Conservation (phyloP, 2,888 invertebrate species). For the Nymphalis urticae region DNA sequence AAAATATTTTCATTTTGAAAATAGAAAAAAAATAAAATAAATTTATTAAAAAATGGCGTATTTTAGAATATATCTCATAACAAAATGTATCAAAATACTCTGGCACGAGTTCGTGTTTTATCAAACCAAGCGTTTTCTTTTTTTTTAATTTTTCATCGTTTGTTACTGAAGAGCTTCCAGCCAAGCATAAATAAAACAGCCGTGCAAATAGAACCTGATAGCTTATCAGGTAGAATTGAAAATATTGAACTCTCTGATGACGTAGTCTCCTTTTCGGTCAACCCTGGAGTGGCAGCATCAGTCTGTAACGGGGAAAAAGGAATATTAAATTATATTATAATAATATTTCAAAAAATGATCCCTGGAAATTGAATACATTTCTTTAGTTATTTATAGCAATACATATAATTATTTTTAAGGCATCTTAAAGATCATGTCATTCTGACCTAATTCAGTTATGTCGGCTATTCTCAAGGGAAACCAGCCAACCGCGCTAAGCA, state of each 20-base stretch:
- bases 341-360: neutral
- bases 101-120: neutral
- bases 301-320: constrained; percentile 59
- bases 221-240: constrained; percentile 79
- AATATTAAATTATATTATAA: neutral
- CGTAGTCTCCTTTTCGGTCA: constrained; percentile 44
- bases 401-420: too few species aligned
- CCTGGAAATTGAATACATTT: too few species aligned
- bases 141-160: constrained; percentile 70
- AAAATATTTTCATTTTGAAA: too few species aligned
- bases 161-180: constrained; percentile 82
- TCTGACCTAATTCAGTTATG: too few species aligned
- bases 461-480: too few species aligned
- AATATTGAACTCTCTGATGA: constrained; percentile 73
- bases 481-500: too few species aligned
- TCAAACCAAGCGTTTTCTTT: constrained; percentile 8
- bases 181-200: constrained; percentile 84
- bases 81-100: constrained; percentile 12
- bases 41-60: neutral
- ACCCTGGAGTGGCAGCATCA: constrained; percentile 54
- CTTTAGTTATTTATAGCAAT: too few species aligned
- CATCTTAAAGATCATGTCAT: too few species aligned
- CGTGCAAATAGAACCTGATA: constrained; percentile 82
- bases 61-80: constrained; percentile 7
- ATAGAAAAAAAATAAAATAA: neutral